Evolutionary conservation across 2,113 vertebrate genomes (phyloP), one percentile per base, ranked within the genome.

Genomic region (Platysternon megacephalum): DNA sequence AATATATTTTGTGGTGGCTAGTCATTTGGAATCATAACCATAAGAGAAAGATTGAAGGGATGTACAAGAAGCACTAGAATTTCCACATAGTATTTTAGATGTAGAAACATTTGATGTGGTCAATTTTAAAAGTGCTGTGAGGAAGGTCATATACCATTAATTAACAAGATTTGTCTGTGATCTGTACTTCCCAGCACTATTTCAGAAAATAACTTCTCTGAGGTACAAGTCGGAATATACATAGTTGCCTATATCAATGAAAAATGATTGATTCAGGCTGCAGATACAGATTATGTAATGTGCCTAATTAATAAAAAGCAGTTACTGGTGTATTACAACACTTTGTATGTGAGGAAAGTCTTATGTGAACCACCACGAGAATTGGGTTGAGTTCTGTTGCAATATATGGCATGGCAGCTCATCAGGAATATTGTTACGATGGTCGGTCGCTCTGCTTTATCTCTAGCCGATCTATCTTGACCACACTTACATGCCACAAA

Each of bases 81-180:
- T 97, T 95, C 87, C 51, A 14, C 51, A 91, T 95, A 51, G 85
- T 84, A 39, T 86, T 95, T 97, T 84, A 89, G 46, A 82, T 44
- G 49, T n/a, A 79, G 86, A 90, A 92, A 68, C 72, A 72, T 55
- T 93, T 93, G 51, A 76, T 92, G 51, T 84, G 87, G 53, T 46
- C 87, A 87, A 52, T 96, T 96, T 91, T 84, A 42, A 11, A 68
- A 84, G 51, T 89, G 39, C 82, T 91, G 79, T 93, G 56, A 86
- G 49, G 29, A 88, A 72, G 91, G 58, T 92, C 83, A 32, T 82
- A 58, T 96, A 76, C 39, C 86, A 56, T 79, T 46, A 51, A 93
- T 95, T 86, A 84, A 78, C n/a, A 51, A 55, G 80, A 91, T 93
- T 93, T 93, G 28, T 84, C 84, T 90, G 79, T 87, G 39, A 84